These are phyloP conservation scores for Phragmatobia fuliginosa DNA, from an alignment of 2,888 invertebrate genomes.

Conservation along the genomic window DNA sequence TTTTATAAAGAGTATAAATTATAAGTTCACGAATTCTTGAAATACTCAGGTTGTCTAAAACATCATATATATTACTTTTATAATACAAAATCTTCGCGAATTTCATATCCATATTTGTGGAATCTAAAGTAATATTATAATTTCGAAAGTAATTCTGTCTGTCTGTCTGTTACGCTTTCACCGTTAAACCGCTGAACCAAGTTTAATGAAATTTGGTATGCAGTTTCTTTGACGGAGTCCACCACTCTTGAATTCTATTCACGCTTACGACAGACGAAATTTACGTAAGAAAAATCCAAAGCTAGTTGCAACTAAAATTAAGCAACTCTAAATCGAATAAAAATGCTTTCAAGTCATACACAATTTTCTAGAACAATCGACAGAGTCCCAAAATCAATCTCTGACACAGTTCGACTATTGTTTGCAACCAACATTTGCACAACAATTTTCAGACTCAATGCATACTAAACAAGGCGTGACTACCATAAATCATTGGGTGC, in stretches of 20 bases:
- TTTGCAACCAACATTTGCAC: neutral
- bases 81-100: neutral
- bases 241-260: no score
- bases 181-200: no score
- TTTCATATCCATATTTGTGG: neutral
- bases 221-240: no score
- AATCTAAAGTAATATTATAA: no score
- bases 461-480: conserved; percentile 40
- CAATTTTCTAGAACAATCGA: neutral
- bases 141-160: no score
- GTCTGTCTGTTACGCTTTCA: no score
- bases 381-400: neutral
- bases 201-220: no score
- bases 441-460: conserved; percentile 37
- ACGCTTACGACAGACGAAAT: no score
- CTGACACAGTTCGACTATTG: neutral
- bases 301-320: neutral
- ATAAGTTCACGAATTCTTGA: no score
- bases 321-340: neutral
- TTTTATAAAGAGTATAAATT: no score
- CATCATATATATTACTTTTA: neutral
- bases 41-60: no score
- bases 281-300: no score
- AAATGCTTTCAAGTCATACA: neutral
- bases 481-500: conserved; percentile 50